Conservation (phyloP, 2,888 invertebrate species). For the Drosophila parthenogenetica region DNA sequence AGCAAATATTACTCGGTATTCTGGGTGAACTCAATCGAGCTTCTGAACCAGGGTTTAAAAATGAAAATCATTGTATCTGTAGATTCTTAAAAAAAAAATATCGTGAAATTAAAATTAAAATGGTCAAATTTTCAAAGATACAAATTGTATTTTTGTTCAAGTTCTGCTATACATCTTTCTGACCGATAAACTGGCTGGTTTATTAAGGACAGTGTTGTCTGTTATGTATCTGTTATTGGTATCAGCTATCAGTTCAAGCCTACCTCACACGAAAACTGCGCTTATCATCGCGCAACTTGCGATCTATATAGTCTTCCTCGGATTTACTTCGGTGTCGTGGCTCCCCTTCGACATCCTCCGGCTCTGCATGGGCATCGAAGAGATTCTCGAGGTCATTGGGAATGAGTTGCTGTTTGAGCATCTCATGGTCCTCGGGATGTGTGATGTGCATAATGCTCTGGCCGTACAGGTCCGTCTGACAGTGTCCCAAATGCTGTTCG, state of each 20-base stretch:
- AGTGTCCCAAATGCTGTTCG: conserved; percentile 93
- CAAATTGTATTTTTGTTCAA: too few species aligned
- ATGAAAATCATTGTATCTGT: too few species aligned
- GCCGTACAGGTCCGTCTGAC: conserved; percentile 93
- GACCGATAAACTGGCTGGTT: too few species aligned
- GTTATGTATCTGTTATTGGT: too few species aligned
- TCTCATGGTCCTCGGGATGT: conserved; percentile 91
- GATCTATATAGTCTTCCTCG: conserved; percentile 83
- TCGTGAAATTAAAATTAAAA: too few species aligned
- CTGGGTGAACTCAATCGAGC: too few species aligned
- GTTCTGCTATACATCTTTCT: too few species aligned
- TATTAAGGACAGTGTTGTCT: too few species aligned
- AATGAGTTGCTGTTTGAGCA: conserved; percentile 88
- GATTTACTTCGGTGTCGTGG: conserved; percentile 85
- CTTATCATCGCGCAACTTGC: conserved; percentile 85
- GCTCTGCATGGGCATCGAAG: conserved; percentile 84
- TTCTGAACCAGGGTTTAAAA: too few species aligned
- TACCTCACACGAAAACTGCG: conserved; percentile 87
- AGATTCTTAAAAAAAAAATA: too few species aligned
- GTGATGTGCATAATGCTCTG: conserved; percentile 93
- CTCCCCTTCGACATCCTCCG: conserved; percentile 86
- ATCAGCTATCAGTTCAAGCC: conserved; percentile 9
- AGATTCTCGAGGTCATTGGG: conserved; percentile 85
- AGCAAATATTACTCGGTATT: too few species aligned
- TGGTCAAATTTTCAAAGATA: too few species aligned